Percentiles rank a stretch among this genome's conserved stretches.
phyloP scores from a whole-genome alignment of 2,797 vertebrate genomes.

The Pseudomugil tenellus region DNA sequence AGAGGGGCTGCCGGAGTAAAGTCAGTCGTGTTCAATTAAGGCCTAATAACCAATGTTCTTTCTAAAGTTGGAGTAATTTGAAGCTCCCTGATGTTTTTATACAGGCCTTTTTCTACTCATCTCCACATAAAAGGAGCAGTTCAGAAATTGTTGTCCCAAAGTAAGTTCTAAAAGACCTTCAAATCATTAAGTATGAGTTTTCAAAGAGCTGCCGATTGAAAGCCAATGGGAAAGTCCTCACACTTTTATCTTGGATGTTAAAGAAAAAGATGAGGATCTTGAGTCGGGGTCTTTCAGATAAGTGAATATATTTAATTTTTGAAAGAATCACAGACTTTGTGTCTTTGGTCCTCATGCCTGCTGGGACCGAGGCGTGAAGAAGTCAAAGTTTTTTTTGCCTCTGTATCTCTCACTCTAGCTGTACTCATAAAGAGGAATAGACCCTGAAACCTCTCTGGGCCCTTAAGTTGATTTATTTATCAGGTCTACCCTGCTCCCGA shows the following conservation, averaged over 20 bases:
- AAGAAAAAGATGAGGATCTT: slow-evolving; percentile 84
- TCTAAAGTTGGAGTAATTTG: slow-evolving; percentile 81
- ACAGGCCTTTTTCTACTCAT: slow-evolving; percentile 80
- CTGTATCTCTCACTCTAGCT: slow-evolving; percentile 58
- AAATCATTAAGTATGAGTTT: slow-evolving; percentile 85
- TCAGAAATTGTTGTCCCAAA: slow-evolving; percentile 86
- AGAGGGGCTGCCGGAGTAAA: slow-evolving; percentile 64
- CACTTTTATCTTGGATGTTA: slow-evolving; percentile 83
- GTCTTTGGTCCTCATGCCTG: slow-evolving; percentile 85
- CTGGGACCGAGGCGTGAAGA: slow-evolving; percentile 79
- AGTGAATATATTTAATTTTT: slow-evolving; percentile 88
- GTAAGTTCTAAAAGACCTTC: slow-evolving; percentile 85
- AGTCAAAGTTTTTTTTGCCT: slow-evolving; percentile 72
- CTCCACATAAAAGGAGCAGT: slow-evolving; percentile 83
- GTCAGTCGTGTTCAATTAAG: slow-evolving; percentile 81
- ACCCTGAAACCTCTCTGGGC: slow-evolving; percentile 82
- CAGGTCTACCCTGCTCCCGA: slow-evolving; percentile 80
- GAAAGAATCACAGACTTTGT: slow-evolving; percentile 84
- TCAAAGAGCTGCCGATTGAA: slow-evolving; percentile 85
- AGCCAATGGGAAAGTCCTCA: slow-evolving; percentile 85
- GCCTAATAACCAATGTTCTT: slow-evolving; percentile 74
- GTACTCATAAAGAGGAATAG: slow-evolving; percentile 81
- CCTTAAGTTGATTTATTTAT: slow-evolving; percentile 89
- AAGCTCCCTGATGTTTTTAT: slow-evolving; percentile 81
- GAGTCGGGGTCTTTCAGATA: slow-evolving; percentile 82